These are phyloP conservation scores for Amphilophus citrinellus DNA, from an alignment of 2,113 vertebrate species.

Conservation along the genomic window DNA sequence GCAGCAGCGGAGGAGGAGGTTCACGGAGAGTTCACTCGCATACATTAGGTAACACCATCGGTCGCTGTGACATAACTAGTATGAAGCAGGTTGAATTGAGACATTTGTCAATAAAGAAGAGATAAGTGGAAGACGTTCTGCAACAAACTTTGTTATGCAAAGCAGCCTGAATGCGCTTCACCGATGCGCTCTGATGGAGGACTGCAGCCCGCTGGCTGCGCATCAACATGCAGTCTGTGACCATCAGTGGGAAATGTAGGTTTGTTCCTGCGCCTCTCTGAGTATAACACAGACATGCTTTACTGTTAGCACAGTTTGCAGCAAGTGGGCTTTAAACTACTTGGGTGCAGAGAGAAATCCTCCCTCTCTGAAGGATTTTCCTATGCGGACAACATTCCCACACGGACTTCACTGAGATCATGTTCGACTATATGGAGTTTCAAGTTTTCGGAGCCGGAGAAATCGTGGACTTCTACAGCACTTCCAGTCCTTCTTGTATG, in stretches of 20 bases:
- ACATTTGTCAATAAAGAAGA: constrained; percentile 86
- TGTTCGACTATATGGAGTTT: constrained; percentile 97
- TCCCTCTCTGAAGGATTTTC: neutral
- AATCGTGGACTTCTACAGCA: constrained; percentile 89
- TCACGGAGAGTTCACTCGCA: constrained; percentile 96
- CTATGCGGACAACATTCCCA: neutral
- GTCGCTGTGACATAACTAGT: constrained; percentile 92
- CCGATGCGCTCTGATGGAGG: neutral
- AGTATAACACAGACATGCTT: constrained; percentile 78
- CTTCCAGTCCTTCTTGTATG: constrained; percentile 89
- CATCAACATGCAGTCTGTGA: constrained; percentile 21
- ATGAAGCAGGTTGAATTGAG: constrained; percentile 89
- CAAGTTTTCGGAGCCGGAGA: constrained; percentile 90
- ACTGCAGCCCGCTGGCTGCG: constrained; percentile 10
- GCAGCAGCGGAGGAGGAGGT: constrained; percentile 94
- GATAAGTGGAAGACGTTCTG: constrained; percentile 60
- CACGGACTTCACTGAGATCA: constrained; percentile 68
- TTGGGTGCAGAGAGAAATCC: constrained; percentile 78
- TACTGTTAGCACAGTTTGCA: constrained; percentile 69
- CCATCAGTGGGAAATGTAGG: neutral
- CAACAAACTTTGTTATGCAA: constrained; percentile 71
- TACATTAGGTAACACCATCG: constrained; percentile 96
- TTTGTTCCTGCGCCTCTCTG: constrained; percentile 12
- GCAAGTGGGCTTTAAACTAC: constrained; percentile 55
- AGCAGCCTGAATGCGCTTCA: constrained; percentile 29